These are phyloP conservation scores for Catagonus wagneri DNA, from an alignment of 2,113 vertebrate genomes.

Conservation along the genomic window DNA sequence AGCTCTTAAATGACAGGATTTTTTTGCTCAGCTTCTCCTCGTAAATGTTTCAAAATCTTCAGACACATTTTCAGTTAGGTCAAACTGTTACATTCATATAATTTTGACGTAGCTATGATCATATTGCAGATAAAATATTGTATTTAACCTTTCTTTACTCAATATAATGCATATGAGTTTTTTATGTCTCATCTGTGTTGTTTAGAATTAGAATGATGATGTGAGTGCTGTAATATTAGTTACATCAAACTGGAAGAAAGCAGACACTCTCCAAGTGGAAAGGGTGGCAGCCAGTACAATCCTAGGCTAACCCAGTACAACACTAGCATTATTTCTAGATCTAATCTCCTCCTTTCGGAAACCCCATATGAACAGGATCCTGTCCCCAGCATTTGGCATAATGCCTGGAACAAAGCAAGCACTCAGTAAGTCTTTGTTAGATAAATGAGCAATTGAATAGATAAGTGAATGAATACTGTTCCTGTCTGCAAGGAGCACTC, in stretches of 20 bases:
- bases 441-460: constrained; percentile 38
- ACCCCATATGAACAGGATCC: not conserved
- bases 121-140: constrained; percentile 29
- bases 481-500: not conserved
- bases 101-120: constrained; percentile 27
- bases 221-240: not conserved
- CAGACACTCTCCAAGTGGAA: not conserved
- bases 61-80: constrained; percentile 56
- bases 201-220: not conserved
- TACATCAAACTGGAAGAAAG: constrained; percentile 12
- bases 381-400: not conserved
- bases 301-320: too few species aligned
- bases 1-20: constrained; percentile 13
- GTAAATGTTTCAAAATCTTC: constrained; percentile 57
- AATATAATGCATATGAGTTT: not conserved
- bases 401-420: not conserved
- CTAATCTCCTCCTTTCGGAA: not conserved
- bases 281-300: not conserved
- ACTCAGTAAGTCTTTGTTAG: not conserved
- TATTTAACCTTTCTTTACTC: constrained; percentile 29
- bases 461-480: not conserved
- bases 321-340: constrained; percentile 25
- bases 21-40: not conserved
- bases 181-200: not conserved
- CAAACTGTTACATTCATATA: constrained; percentile 18